phyloP scores from a whole-genome alignment of 1,140 invertebrate genomes.

The Arctopsyche grandis region DNA sequence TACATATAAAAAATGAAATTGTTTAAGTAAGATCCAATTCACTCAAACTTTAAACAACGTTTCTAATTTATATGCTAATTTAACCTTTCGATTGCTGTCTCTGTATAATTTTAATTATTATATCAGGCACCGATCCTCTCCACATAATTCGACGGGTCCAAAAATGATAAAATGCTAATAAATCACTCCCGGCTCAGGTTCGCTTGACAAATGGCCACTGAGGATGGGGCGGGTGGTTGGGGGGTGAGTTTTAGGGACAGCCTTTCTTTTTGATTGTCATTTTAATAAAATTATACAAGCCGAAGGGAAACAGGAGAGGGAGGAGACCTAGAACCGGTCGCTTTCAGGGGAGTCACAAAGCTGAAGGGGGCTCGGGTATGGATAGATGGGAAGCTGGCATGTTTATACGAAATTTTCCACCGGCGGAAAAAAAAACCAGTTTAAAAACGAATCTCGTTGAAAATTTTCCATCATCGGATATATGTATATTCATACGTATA shows the following conservation, averaged over 20 bases:
- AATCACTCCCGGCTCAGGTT: slow-evolving; percentile 36
- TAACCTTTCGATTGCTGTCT: background rate
- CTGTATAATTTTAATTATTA: background rate
- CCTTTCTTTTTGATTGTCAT: slow-evolving; percentile 46
- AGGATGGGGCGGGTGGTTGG: background rate
- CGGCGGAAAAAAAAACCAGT: background rate
- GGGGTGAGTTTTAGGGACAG: background rate
- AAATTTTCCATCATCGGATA: slow-evolving; percentile 2
- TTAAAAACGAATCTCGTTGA: slow-evolving; percentile 18
- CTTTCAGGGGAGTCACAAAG: background rate
- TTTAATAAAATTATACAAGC: slow-evolving; percentile 46
- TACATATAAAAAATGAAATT: too few relatives aligned
- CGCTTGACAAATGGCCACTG: slow-evolving; percentile 35
- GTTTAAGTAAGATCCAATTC: too few relatives aligned
- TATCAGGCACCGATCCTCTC: background rate
- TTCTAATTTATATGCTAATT: too few relatives aligned
- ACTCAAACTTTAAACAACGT: too few relatives aligned
- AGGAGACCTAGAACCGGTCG: background rate
- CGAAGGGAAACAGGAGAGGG: background rate
- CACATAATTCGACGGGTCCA: background rate
- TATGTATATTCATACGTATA: background rate
- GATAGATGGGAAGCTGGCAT: too few relatives aligned
- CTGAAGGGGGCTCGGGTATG: too few relatives aligned
- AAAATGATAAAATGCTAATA: slow-evolving; percentile 43
- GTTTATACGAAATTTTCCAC: background rate